Conservation (phyloP, 1,140 invertebrate genomes). For the Nebria ingens region DNA sequence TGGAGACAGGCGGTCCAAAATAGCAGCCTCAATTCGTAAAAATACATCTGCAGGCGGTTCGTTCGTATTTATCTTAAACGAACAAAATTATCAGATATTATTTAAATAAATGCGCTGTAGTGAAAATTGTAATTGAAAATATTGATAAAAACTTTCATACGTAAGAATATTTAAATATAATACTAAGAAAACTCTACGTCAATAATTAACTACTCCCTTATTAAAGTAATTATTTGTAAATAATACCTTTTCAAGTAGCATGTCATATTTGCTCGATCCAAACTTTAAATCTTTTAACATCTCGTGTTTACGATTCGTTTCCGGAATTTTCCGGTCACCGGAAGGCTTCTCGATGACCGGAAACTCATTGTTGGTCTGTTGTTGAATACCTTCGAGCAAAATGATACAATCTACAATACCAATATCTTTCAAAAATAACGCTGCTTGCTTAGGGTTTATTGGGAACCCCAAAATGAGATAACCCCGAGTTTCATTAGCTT, state of each 20-base stretch:
- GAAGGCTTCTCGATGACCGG: constrained; percentile 14
- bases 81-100: constrained; percentile 1
- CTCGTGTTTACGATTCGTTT: constrained; percentile 10
- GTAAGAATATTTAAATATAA: constrained; percentile 11
- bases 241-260: constrained; percentile 16
- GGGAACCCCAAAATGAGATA: constrained; percentile 41
- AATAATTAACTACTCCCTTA: no score
- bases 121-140: constrained; percentile 13
- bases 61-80: background rate
- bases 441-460: constrained; percentile 35
- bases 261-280: constrained; percentile 19
- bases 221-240: no score
- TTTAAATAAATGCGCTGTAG: background rate
- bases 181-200: background rate
- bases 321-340: background rate
- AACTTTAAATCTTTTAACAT: constrained; percentile 34
- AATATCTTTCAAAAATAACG: constrained; percentile 37
- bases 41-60: background rate
- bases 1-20: constrained; percentile 33
- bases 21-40: constrained; percentile 23
- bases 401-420: constrained; percentile 39
- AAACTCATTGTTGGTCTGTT: constrained; percentile 30
- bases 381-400: constrained; percentile 35
- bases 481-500: constrained; percentile 33
- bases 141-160: constrained; percentile 15